Evolutionary conservation across 2,888 invertebrate genomes (phyloP), one percentile per base, ranked within the genome.

Genomic region (Leptopilina syphax): DNA sequence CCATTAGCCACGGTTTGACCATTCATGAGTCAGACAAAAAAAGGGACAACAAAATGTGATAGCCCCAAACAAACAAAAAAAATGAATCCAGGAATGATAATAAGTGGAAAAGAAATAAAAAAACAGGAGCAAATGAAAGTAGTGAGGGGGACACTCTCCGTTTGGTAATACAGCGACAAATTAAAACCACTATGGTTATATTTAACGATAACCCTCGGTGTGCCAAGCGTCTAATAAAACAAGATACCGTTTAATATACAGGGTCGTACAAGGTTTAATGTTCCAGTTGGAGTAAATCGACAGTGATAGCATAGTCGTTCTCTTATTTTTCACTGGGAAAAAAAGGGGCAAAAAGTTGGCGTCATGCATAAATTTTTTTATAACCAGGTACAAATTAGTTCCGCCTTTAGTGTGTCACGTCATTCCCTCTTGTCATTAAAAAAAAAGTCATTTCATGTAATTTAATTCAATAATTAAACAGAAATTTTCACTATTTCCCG

Each of bases 101-200:
- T 50, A 50, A 50, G 50, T 10, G 50, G 12, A 50, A 9, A 47
- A 10, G 50, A 50, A 50, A 47, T 47, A 24, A 24, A n/a, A 68
- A 18, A 18, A 47, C 5, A 79, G 70, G 50, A 18, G 41, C 10
- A 79, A 67, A 44, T 57, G 63, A 50, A 44, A 66, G 27, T 3
- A 12, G 50, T 9, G 12, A 50, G 79, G 18, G 76, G 80, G 50
- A 60, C 68, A 12, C 27, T 50, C 9, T 50, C 3, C 70, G 47
- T 67, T 13, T 50, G 12, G 34, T 66, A 77, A 65, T 12, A 80
- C 82, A 81, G 76, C 80, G 81, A 85, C 83, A 86, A 88, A 88
- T 87, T 87, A 87, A 88, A 88, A 87, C 83, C 83, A 82, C 85
- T 82, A 88, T 86, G 85, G 84, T 87, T 86, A 86, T 87, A 87